Evolutionary conservation across 1,140 invertebrate genomes (phyloP).

Genomic region (Drosophila prosaltans): DNA sequence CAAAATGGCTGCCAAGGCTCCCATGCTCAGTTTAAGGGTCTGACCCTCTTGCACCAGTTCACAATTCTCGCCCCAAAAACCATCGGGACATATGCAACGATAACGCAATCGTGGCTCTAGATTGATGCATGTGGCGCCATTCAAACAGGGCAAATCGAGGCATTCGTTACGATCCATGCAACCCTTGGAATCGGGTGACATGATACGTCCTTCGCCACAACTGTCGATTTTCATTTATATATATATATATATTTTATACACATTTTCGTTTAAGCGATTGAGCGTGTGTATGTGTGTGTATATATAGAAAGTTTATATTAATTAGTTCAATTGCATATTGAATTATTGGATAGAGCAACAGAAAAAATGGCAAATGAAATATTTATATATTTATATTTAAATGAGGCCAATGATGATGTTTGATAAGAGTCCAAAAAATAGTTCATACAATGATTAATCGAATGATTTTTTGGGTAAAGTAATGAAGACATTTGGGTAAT

Average conservation of each 20-base stretch:
- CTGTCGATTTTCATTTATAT: conserved; percentile 83
- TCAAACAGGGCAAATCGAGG: conserved; percentile 94
- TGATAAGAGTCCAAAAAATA: background rate
- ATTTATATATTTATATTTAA: conserved; percentile 6
- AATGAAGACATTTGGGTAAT: background rate
- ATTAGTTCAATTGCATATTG: conserved; percentile 35
- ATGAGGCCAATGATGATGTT: conserved; percentile 41
- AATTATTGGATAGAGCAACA: conserved; percentile 29
- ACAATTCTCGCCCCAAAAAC: conserved; percentile 97
- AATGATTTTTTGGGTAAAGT: background rate
- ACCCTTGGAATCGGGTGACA: conserved; percentile 93
- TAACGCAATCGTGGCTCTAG: conserved; percentile 92
- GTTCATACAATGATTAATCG: background rate
- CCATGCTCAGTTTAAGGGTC: conserved; percentile 96
- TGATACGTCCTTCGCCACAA: conserved; percentile 94
- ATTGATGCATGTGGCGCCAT: conserved; percentile 95
- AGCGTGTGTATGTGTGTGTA: conserved; percentile 2
- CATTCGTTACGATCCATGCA: conserved; percentile 98
- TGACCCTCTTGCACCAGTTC: conserved; percentile 96
- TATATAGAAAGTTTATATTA: conserved; percentile 28
- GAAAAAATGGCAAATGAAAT: conserved; percentile 41
- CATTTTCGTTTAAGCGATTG: background rate
- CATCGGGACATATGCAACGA: conserved; percentile 93
- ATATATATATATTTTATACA: conserved; percentile 14
- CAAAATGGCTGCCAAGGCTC: conserved; percentile 95